Base-by-base conservation (phyloP, 1,140 invertebrate species). In the Antheraea mylitta region DNA sequence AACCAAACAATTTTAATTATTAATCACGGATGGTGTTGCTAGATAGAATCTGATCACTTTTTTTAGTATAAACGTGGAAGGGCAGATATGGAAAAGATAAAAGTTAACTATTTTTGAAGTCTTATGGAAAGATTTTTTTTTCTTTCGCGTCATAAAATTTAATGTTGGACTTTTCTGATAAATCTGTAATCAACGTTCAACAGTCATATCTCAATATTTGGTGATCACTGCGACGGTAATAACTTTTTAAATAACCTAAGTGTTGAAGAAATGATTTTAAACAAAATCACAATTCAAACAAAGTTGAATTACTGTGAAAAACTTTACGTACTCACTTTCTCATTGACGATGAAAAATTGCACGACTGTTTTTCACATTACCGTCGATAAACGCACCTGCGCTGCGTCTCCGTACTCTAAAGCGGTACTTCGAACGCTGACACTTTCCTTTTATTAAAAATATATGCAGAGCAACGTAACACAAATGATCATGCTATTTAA, bases 271-370 rank as follows among this genome's bases (percentile, higher is more conserved):
- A 53, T 53, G 0, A 6, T 2, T 9, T n/a, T 10, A 13, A 53
- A 53, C 16, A 0, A n/a, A 42, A 9, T 9, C 38, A 42, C 38
- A 7, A 11, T 2, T 42, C 38, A 42, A 42, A 53, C 6, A 53
- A 16, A 0, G 45, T 53, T 16, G 16, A 53, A 13, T 53, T 53
- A 53, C 45, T 16, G 45, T 7, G 45, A 53, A 9, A 53, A 53
- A 6, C 0, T 13, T n/a, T 16, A 13, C 11, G 45, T 53, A 53
- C 4, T 5, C 45, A 16, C 45, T 53, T 53, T 53, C 11, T 9
- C 45, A 53, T 13, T 53, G 6, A n/a, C 61, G 61, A n/a, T 63
- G 61, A 63, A 63, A 63, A 63, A 63, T 63, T n/a, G 22, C 61
- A 13, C 30, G 61, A 13, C 22, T 36, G n/a, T 30, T 37, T 63